Evolutionary conservation across 2,888 invertebrate species (phyloP).

Genomic region (Protophormia terraenovae): DNA sequence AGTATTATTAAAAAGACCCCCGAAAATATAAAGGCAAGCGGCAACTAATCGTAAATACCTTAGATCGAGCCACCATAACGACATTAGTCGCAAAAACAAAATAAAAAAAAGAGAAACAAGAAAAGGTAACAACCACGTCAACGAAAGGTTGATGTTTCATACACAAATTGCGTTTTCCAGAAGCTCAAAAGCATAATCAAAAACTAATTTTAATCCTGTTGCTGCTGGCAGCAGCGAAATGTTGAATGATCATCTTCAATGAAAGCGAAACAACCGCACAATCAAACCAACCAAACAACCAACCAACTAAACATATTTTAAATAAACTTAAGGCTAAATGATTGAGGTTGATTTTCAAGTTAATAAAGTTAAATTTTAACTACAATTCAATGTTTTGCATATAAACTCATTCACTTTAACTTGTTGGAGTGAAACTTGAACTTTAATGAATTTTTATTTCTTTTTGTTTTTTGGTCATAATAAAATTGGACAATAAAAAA

Average conservation of each 20-base stretch:
- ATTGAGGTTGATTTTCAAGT: slow-evolving; percentile 4
- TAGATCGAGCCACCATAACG: slow-evolving; percentile 14
- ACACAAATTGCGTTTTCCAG: slow-evolving; percentile 81
- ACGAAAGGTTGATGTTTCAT: slow-evolving; percentile 61
- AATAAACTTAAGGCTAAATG: slow-evolving; percentile 4
- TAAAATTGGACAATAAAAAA: slow-evolving; percentile 44
- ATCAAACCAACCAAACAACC: no score
- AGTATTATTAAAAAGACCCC: slow-evolving; percentile 31
- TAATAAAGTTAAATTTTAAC: not conserved
- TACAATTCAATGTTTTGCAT: not conserved
- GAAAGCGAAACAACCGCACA: not conserved
- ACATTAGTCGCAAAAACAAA: slow-evolving; percentile 26
- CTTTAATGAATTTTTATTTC: slow-evolving; percentile 16
- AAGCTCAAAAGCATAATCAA: slow-evolving; percentile 82
- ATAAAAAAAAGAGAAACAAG: no score
- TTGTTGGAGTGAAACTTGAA: not conserved
- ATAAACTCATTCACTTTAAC: not conserved
- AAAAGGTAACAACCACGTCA: no score
- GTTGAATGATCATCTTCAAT: slow-evolving; percentile 28
- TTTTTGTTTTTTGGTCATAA: slow-evolving; percentile 26
- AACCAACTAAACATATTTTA: no score
- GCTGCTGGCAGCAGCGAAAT: slow-evolving; percentile 75
- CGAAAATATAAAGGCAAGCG: slow-evolving; percentile 45
- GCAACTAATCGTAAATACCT: slow-evolving; percentile 59
- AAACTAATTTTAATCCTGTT: slow-evolving; percentile 82